Percentiles rank a stretch among this genome's conserved stretches.
Evolutionary conservation across 92 coral and sea anemone genomes (phyloP).

Genomic region (Muricea muricata): DNA sequence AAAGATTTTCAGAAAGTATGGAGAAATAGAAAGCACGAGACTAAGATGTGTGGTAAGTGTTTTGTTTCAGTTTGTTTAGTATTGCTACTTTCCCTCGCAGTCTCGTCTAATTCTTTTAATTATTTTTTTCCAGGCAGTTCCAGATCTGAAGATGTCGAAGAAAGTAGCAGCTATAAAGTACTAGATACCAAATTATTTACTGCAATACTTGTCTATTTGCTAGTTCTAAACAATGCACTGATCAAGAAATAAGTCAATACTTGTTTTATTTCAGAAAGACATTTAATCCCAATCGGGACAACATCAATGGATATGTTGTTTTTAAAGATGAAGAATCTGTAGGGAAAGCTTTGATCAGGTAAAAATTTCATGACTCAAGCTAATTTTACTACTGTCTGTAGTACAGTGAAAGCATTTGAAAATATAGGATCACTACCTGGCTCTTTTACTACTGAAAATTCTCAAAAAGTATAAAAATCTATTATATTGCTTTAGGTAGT

Average conservation of each 20-base stretch:
- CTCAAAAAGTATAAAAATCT: too few species aligned
- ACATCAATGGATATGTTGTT: slow-evolving; percentile 91
- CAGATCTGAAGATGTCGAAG: slow-evolving; percentile 76
- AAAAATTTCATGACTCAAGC: too few species aligned
- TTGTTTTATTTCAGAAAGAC: slow-evolving; percentile 61
- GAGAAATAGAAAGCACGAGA: slow-evolving; percentile 88
- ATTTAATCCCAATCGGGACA: slow-evolving; percentile 78
- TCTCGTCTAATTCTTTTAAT: not conserved
- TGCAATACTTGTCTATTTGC: not conserved
- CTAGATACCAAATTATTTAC: not conserved
- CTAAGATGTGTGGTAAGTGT: slow-evolving; percentile 94
- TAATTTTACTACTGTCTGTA: too few species aligned
- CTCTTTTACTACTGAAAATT: too few species aligned
- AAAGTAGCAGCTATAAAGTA: slow-evolving; percentile 87
- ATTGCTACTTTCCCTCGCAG: not conserved
- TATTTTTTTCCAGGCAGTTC: slow-evolving; percentile 65
- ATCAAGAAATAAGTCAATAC: not conserved
- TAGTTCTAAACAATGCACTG: not conserved
- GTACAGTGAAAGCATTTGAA: too few species aligned
- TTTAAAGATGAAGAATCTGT: slow-evolving; percentile 73
- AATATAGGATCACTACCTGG: too few species aligned
- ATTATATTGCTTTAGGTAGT: too few species aligned
- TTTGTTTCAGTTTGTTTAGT: not conserved
- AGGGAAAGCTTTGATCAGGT: slow-evolving; percentile 79
- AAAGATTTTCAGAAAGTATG: slow-evolving; percentile 82